Base-by-base conservation (phyloP, 1,140 invertebrate genomes). In the Brachionus koreanus region DNA sequence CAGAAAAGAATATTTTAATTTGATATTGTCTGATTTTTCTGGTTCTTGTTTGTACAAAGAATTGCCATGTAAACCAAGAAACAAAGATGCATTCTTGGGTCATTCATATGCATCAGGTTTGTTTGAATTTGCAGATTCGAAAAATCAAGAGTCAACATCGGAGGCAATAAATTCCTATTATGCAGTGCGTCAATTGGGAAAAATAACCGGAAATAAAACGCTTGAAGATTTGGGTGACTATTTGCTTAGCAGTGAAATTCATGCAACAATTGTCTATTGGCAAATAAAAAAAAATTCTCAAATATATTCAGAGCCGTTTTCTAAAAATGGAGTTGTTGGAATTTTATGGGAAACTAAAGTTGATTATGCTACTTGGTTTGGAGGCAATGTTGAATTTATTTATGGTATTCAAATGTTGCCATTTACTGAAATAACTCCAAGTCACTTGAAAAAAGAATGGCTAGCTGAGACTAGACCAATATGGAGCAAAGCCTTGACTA, bases 371-470 rank as follows among this genome's bases (percentile, higher is more conserved):
- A 77, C 74, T 25, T 77, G 46, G 46, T 77, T 77, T 33, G 74
- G 74, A 57, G 29, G 6, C 35, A 77, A 77, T 77, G 46, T 57
- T 9, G 74, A 77, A 37, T 77, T 57, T 57, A 77, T 77, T 39
- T 57, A 77, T 42, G 74, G 74, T 33, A 77, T 77, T 77, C 74
- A 77, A 74, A 74, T 74, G 69, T 49, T 74, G 4, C 69, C 69
- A 25, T 74, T 74, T 74, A 74, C 37, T 35, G 69, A 74, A 33
- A 74, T 74, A 39, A 74, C 69, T 3, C 69, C 69, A 25, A 46
- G 19, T 46, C 42, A 74, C 46, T 74, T 74, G 39, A 43, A 35
- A 10, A 74, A n/a, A 46, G 42, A 46, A 3, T 74, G 69, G 69
- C 5, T 74, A 16, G 19, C 39, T 12, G 69, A 74, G 23, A 74